Percentiles rank a stretch among this genome's conserved stretches.
phyloP scores from a whole-genome alignment of 2,797 vertebrate species.

The Buphagus erythrorhynchus region DNA sequence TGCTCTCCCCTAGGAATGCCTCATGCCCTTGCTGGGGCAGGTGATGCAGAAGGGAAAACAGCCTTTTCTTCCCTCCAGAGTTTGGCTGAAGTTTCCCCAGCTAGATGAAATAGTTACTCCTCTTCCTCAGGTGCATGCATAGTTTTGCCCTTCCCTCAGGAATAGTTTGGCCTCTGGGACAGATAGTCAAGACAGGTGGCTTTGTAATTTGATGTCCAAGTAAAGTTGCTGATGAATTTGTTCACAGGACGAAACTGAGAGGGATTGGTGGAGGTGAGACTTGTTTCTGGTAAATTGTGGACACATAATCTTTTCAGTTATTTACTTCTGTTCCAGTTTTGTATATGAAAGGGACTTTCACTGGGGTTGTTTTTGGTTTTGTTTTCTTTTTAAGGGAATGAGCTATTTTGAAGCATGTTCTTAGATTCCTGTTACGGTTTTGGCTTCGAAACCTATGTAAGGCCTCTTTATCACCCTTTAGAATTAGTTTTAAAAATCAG shows the following conservation, averaged over 20 bases:
- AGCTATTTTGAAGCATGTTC: neutral
- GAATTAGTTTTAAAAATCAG: neutral
- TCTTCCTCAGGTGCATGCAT: neutral
- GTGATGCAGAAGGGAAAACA: neutral
- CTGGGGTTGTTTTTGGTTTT: neutral
- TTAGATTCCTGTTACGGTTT: neutral
- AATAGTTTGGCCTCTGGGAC: neutral
- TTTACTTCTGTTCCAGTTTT: neutral
- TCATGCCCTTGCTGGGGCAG: fast-evolving
- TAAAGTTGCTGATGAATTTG: neutral
- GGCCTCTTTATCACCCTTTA: neutral
- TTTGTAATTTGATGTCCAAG: neutral
- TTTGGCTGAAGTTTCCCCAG: neutral
- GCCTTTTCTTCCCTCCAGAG: neutral
- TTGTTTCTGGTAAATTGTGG: neutral
- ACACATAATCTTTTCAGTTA: neutral
- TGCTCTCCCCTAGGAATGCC: neutral
- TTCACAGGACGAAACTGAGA: neutral
- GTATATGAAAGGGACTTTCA: neutral
- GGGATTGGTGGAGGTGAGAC: neutral
- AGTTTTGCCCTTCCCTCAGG: neutral
- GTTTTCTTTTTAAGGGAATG: neutral
- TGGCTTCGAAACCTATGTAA: neutral
- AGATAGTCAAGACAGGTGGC: neutral
- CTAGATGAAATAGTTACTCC: neutral